Evolutionary conservation across 2,797 vertebrate genomes (phyloP), one percentile per base, ranked within the genome.

Genomic region (Thripadectes ignobilis): DNA sequence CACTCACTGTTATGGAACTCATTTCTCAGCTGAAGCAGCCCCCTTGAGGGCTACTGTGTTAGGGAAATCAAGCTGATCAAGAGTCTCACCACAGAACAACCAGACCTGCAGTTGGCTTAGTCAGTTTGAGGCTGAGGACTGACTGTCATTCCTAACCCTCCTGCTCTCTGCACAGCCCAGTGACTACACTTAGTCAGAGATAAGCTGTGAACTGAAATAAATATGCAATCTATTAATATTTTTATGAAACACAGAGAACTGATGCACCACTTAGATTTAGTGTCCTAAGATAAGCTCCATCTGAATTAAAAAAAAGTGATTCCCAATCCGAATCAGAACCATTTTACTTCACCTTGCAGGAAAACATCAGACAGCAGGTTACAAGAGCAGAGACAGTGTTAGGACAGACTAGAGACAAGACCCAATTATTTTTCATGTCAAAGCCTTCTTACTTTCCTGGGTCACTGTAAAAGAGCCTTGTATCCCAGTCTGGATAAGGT

Each of bases 1-100:
- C 8, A 11, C 30, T 17, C 55, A 26, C 22, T 8, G 0, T 41
- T 49, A 36, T 0, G 3, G 41, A 62, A 36, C 59, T 57, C 36
- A 27, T 48, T 66, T 67, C 46, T 21, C 54, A 48, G 49, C 22
- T 21, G 41, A 89, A 32, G 49, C 15, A 57, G 45, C 49, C 38
- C 29, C 57, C 76, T 27, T 1, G 5, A n/a, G 51, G 78, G 11
- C 23, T n/a, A 5, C n/a, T 15, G 57, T 2, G 5, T 29, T 29
- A 72, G 14, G 45, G 54, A 79, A 22, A 78, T 7, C 27, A 18
- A 5, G 20, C 1, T 26, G 29, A 52, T 29, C 49, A 21, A 51
- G 12, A 43, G 39, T 17, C 15, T 23, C 29, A 32, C 10, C 62
- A 39, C 43, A 9, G 18, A 41, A 89, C 54, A 63, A 6, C 30